Evolutionary conservation across 2,113 vertebrate species (phyloP).

Genomic region (Mionectes macconnelli): DNA sequence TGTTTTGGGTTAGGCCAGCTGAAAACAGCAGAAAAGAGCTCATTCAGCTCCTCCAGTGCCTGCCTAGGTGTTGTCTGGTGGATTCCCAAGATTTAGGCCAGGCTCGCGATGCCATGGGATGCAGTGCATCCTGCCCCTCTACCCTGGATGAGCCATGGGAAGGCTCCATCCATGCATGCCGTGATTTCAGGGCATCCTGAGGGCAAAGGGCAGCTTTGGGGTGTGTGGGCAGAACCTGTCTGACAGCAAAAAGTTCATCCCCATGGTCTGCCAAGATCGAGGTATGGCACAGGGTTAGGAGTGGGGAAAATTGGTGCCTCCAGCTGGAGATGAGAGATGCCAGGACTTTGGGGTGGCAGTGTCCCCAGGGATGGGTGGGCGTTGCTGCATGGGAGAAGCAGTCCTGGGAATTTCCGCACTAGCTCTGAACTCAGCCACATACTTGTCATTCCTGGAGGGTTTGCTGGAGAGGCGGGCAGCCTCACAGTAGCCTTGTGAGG

Average conservation of each 20-base stretch:
- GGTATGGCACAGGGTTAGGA: background rate
- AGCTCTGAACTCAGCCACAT: background rate
- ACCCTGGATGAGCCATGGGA: accelerated
- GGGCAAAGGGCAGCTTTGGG: background rate
- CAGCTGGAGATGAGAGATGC: background rate
- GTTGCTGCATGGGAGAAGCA: accelerated
- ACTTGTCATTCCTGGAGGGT: constrained; percentile 22
- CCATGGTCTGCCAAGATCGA: background rate
- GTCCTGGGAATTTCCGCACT: background rate
- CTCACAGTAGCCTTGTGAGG: background rate
- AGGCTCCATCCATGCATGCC: accelerated
- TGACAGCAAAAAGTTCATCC: background rate
- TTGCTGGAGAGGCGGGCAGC: background rate
- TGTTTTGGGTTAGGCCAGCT: constrained; percentile 18
- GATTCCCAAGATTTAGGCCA: background rate
- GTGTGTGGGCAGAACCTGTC: background rate
- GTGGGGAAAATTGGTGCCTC: background rate
- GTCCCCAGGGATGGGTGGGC: background rate
- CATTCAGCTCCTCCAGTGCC: background rate
- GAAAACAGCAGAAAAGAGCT: constrained; percentile 12
- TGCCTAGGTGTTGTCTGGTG: background rate
- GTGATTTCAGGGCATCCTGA: background rate
- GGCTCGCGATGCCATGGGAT: background rate
- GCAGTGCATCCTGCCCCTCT: background rate
- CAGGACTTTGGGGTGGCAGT: background rate